Conservation (phyloP, 1,140 invertebrate genomes). For the Drosophila nannoptera region DNA sequence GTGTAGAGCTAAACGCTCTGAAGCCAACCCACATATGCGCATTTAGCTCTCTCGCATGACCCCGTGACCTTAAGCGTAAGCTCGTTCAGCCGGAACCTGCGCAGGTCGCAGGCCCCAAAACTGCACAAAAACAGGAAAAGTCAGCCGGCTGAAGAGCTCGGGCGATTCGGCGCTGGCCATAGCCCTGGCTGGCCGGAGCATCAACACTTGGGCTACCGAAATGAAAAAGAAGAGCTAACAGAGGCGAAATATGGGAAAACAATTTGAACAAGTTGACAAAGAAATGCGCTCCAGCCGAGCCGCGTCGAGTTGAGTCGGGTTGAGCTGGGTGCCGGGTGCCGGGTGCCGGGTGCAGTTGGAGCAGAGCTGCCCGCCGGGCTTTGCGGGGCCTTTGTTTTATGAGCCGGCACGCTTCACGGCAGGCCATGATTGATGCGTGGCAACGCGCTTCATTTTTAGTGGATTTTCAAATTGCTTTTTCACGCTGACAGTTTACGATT, state of each 20-base stretch:
- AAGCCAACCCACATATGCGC: no score
- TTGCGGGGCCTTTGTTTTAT: constrained; percentile 66
- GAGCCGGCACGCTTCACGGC: constrained; percentile 48
- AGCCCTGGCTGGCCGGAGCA: not conserved
- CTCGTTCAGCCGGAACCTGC: not conserved
- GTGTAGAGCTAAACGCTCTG: no score
- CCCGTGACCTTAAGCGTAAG: not conserved
- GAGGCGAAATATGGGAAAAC: constrained; percentile 61
- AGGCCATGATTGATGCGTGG: constrained; percentile 67
- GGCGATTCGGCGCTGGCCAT: constrained; percentile 13
- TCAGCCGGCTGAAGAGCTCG: constrained; percentile 46
- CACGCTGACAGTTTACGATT: constrained; percentile 67
- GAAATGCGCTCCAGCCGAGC: constrained; percentile 41
- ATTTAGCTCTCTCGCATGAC: not conserved
- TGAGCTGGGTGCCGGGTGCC: not conserved
- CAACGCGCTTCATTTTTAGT: constrained; percentile 52
- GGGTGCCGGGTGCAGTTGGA: no score
- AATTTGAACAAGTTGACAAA: constrained; percentile 63
- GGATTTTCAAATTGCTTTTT: constrained; percentile 75
- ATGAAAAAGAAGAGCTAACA: constrained; percentile 18
- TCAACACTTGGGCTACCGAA: constrained; percentile 4
- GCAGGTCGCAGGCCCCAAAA: constrained; percentile 10
- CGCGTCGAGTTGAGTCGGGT: not conserved
- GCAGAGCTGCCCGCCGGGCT: not conserved
- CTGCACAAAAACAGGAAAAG: constrained; percentile 32